Conservation (phyloP, 2,113 vertebrate species). For the Spilogale gracilis region DNA sequence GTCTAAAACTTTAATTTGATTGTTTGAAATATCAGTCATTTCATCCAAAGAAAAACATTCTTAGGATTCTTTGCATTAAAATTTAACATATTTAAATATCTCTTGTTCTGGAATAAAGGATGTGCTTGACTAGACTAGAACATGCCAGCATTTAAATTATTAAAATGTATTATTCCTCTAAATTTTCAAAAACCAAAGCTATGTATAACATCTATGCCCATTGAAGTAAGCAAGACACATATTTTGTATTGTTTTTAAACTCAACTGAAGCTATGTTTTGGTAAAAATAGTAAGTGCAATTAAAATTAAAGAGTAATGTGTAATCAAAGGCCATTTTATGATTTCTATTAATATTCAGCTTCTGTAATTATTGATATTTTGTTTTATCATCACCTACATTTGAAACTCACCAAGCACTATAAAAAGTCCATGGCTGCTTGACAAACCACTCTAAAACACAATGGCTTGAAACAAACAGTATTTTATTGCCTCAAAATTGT, state of each 20-base stretch:
- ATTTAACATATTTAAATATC: constrained; percentile 17
- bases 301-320: not conserved
- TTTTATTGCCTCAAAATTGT: not conserved
- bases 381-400: not conserved
- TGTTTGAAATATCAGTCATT: constrained; percentile 1
- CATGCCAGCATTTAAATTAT: not conserved
- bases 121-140: not conserved
- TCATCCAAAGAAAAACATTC: not conserved
- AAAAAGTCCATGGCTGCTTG: not conserved
- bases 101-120: not conserved
- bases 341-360: not conserved
- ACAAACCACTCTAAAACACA: not conserved
- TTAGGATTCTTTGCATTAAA: not conserved
- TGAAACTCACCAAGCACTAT: not conserved
- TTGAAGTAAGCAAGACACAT: not conserved
- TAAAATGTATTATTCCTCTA: not conserved
- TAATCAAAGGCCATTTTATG: not conserved
- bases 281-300: not conserved
- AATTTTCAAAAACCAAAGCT: not conserved
- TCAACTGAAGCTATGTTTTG: constrained; percentile 6
- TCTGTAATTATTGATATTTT: not conserved
- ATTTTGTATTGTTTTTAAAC: constrained; percentile 39
- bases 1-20: not conserved
- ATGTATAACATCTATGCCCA: not conserved
- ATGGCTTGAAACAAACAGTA: not conserved